Evolutionary conservation across 1,140 invertebrate species (phyloP), one percentile per base, ranked within the genome.

Genomic region (Drosophila ficusphila): DNA sequence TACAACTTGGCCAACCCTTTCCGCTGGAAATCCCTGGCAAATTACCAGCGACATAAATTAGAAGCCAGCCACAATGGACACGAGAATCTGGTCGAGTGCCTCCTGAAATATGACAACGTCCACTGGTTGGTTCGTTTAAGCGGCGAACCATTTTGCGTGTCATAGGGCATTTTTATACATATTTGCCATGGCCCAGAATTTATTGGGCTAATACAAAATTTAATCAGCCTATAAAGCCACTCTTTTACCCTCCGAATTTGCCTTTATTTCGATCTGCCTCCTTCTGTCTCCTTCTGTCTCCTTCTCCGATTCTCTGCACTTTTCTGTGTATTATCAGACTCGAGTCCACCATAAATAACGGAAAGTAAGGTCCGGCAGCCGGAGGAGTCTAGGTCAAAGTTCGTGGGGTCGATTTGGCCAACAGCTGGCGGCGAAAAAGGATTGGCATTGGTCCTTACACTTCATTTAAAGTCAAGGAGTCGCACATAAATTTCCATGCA

Each of bases 401-500:
- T 65, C 44, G n/a, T n/a, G 62, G 62, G 31, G 53, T 38, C 25
- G 53, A 4, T 16, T 38, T 39, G 25, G 2, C 42, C 76, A 86
- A 79, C 81, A 85, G 79, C 79, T 79, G 79, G 76, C 81, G 76
- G 76, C 76, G 52, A 3, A 46, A 82, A 82, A 82, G 76, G 79
- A 82, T 82, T 81, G 78, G 33, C 69, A 76, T 57, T 76, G 76
- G 46, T 64, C 73, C 81, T 86, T 86, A 86, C 81, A 86, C 74
- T 88, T 88, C 82, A 88, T 88, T 88, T 88, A 88, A 88, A 88
- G 77, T 88, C 69, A 86, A 88, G 82, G 64, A 86, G 77, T 88
- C 82, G 82, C 83, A 88, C 82, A 88, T 88, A 88, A 88, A 88
- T 88, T 88, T 78, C 74, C 77, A 88, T 88, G 82, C 83, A 88